Base-by-base conservation (phyloP, 2,797 vertebrate genomes). In the Coilia nasus region DNA sequence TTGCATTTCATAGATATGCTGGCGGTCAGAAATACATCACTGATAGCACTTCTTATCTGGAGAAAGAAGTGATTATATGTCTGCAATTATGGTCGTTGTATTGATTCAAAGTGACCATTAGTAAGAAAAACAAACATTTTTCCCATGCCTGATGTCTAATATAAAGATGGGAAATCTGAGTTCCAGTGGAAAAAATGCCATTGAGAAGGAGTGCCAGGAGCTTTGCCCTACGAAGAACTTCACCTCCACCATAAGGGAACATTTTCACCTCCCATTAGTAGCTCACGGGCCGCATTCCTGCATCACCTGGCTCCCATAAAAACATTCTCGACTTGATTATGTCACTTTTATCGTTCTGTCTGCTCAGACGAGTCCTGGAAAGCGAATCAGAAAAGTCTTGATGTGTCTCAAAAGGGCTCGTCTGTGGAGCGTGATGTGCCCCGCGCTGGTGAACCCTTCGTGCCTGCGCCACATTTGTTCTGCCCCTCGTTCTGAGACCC, bases 221-320 rank as follows among this genome's bases (percentile, higher is more conserved):
- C 17, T 78, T 78, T 78, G 35, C 71, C 35, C 71, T 17, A 41
- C 6, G 5, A 44, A 78, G 7, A 9, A 6, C 41, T 44, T 78
- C 31, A 41, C 35, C 71, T 78, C 71, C 7, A 41, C 19, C 71
- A 78, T 82, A 81, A 6, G 41, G 80, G 84, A 81, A 82, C 81
- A 85, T 85, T 85, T 85, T 41, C 17, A 82, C 60, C 85, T 86
- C 6, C 71, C 71, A 78, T 78, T 83, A 86, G 54, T 83, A 56
- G 82, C 54, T 54, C 83, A 82, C 23, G 47, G 81, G 57, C 47
- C 80, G 56, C 81, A 85, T 86, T 88, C 83, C 54, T 85, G 56
- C 78, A 75, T 87, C 71, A 81, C 75, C 82, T 88, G 83, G 81
- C 82, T 50, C 62, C 82, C 19, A 85, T 78, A 46, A 82, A 54